Evolutionary conservation across 2,113 vertebrate genomes (phyloP).

Genomic region (Actenoides hombroni): DNA sequence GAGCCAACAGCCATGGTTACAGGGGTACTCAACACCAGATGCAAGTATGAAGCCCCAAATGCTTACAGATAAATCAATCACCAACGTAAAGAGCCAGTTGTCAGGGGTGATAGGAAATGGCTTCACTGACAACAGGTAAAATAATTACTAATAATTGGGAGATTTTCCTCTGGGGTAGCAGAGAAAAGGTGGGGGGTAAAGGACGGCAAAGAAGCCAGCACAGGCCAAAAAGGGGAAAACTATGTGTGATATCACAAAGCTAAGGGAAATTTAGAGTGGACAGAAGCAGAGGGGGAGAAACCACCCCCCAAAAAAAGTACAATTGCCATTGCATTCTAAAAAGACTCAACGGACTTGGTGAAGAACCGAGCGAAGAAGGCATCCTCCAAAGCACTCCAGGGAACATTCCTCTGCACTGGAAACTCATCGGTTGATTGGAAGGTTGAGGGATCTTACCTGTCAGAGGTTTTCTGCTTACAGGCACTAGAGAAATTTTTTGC

Average conservation of each 20-base stretch:
- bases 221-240: neutral
- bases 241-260: neutral
- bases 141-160: neutral
- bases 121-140: neutral
- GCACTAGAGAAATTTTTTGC: neutral
- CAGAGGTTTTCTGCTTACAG: neutral
- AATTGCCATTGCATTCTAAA: rapidly evolving
- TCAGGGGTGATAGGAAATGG: neutral
- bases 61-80: neutral
- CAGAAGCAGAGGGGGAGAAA: rapidly evolving
- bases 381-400: neutral
- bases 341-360: neutral
- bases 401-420: neutral
- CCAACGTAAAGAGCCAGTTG: neutral
- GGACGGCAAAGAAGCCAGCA: neutral
- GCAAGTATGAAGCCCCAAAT: neutral
- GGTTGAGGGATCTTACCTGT: neutral
- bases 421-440: neutral
- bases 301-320: too few relatives aligned
- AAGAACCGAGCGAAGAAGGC: neutral
- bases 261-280: neutral
- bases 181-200: neutral
- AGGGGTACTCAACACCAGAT: rapidly evolving
- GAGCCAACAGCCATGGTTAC: too few relatives aligned
- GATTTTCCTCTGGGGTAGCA: neutral